Base-by-base conservation (phyloP, 2,113 vertebrate species). In the Stigmatopora nigra region DNA sequence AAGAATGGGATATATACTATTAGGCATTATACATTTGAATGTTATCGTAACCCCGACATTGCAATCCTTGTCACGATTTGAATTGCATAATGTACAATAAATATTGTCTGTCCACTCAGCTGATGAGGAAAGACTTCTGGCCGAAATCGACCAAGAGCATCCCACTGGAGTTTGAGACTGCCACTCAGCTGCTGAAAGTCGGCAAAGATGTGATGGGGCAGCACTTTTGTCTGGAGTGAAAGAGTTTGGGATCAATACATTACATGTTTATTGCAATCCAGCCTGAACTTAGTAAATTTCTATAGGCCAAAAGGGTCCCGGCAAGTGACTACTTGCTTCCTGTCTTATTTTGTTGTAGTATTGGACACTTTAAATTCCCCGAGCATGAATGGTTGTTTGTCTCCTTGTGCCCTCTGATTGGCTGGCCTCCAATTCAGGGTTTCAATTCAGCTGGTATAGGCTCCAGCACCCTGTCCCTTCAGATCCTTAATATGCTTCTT, bases 71-170 rank as follows among this genome's bases (percentile, higher is more conserved):
- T 9, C 3, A 17, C 51, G 0, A 12, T 65, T 19, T 41, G 4
- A 53, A 3, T 11, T 52, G 8, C 11, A 55, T 38, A 38, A 51
- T 36, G 8, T 8, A 55, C 45, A 38, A 55, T 36, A 69, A 58
- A 31, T 5, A n/a, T 47, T 58, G 20, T 53, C 10, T 57, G 49
- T 41, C 19, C 11, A 65, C 4, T 55, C 78, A 99, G 97, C 82
- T 98, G 63, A 96, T 98, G 77, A 93, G 97, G 65, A 87, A 61
- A 69, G 93, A 97, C 70, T 75, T 97, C 75, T 94, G 92, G 71
- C 89, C 90, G 84, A 90, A 84, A 11, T 86, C 84, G 45, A 68
- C 22, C 1, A 76, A 80, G 2, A 78, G 57, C 0, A 67, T 94
- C 15, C 91, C 96, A 0, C 78, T 98, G 82, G 95, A 98, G 85